Base-by-base conservation (phyloP, 2,888 invertebrate genomes). In the Dromius quadrimaculatus region DNA sequence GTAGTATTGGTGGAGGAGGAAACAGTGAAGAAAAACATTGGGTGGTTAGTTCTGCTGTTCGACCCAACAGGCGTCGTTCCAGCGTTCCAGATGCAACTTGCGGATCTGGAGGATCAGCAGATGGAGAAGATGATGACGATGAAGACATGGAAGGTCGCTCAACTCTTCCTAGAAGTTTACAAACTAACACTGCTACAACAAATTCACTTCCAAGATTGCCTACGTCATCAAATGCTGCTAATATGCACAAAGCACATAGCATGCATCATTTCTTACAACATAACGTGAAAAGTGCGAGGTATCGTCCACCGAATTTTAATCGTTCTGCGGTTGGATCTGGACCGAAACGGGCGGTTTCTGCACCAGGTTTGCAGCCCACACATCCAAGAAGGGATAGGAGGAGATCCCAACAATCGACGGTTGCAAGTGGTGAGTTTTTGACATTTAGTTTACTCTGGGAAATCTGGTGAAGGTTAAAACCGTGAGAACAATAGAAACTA, bases 201-300 rank as follows among this genome's bases (percentile, higher is more conserved):
- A 93, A 93, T 74, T 93, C 93, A 0, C 81, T 94, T 36, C 94
- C 94, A 0, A 87, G 93, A 9, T 82, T 93, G 50, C 91, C 93
- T 2, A 86, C 87, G 5, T 76, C 80, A 19, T 76, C 81, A 36
- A 77, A 78, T 1, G 74, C 74, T 4, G 74, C 74, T 13, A 75
- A 78, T 36, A 87, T 89, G 82, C 87, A 87, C 76, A 90, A 90
- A 78, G 87, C 89, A 0, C 87, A 89, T 76, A 88, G 87, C 76
- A 86, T 87, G 73, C 85, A 87, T 73, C 87, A 87, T 75, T 87
- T 87, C 77, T 78, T 84, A 75, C 85, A 86, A 75, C 85, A 85
- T 70, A 87, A 90, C 73, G 94, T 93, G 47, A 94, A 94, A 80
- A 94, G 94, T 62, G 94, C 94, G 41, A 85, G 95, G 36, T 95